These are phyloP conservation scores for Criorhina ranunculi DNA, from an alignment of 2,888 invertebrate genomes.

Conservation along the genomic window DNA sequence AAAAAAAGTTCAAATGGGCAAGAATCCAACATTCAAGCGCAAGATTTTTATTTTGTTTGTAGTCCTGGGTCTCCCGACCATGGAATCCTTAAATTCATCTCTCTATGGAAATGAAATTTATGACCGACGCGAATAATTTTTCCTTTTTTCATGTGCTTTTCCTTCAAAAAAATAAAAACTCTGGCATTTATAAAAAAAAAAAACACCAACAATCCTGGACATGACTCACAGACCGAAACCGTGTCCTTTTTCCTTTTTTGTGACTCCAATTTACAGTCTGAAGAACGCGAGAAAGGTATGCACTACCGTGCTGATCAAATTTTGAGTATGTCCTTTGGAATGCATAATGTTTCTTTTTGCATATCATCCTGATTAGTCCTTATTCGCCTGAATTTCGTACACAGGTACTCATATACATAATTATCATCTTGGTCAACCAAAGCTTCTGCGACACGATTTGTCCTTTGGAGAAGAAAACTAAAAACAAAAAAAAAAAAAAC, in stretches of 20 bases:
- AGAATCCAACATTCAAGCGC: conserved; percentile 53
- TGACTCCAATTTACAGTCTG: conserved; percentile 19
- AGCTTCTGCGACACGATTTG: not conserved
- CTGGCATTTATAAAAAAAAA: conserved; percentile 45
- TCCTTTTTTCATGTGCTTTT: conserved; percentile 31
- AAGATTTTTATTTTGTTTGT: conserved; percentile 18
- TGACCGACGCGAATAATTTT: conserved; percentile 68
- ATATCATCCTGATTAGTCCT: conserved; percentile 16
- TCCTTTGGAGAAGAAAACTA: not conserved
- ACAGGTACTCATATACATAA: not conserved
- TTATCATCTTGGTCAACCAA: conserved; percentile 2
- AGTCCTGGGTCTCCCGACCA: conserved; percentile 14
- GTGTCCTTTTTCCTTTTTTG: conserved; percentile 16
- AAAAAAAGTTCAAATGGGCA: conserved; percentile 26
- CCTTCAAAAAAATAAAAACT: conserved; percentile 34
- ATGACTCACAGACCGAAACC: conserved; percentile 35
- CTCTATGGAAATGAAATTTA: conserved; percentile 73
- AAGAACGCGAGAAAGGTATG: conserved; percentile 8
- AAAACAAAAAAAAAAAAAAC: not conserved
- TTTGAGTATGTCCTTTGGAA: conserved; percentile 4
- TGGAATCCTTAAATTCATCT: conserved; percentile 70
- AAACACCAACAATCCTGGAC: too few species aligned
- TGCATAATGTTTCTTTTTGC: conserved; percentile 2
- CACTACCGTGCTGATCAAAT: not conserved
- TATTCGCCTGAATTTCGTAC: not conserved